A percentile compares a stretch with the other conserved stretches of the same genome.
phyloP scores from a whole-genome alignment of 2,113 vertebrate species.

The Dasypus novemcinctus region DNA sequence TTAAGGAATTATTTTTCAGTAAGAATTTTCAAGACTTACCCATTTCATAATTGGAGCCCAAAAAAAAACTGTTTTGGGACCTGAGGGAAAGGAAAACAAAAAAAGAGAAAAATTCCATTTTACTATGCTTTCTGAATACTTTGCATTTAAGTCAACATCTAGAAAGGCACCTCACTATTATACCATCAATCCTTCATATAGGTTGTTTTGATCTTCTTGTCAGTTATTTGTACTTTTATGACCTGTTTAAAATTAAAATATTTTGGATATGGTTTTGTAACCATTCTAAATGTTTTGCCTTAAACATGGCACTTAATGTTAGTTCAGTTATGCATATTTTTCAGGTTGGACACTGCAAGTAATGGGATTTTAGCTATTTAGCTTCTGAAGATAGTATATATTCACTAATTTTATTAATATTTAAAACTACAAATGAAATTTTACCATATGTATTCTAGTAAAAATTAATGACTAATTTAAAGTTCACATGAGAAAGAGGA shows the following conservation, averaged over 20 bases:
- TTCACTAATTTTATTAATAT: constrained; percentile 28
- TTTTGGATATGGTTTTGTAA: neutral
- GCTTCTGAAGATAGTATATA: neutral
- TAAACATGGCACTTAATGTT: neutral
- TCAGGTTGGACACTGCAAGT: neutral
- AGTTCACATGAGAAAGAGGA: neutral
- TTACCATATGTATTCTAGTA: neutral
- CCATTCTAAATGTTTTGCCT: neutral
- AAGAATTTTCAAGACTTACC: constrained; percentile 89
- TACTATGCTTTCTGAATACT: neutral
- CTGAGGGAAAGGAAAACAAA: constrained; percentile 78
- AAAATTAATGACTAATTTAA: neutral
- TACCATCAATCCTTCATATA: neutral
- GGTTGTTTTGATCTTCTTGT: neutral
- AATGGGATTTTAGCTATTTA: neutral
- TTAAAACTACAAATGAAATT: neutral
- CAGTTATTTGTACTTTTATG: constrained; percentile 5
- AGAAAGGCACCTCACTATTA: neutral
- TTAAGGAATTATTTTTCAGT: neutral
- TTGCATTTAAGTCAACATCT: neutral
- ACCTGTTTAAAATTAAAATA: neutral
- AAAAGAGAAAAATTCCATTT: neutral
- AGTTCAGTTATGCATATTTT: neutral
- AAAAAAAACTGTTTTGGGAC: constrained; percentile 98
- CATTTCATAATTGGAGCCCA: constrained; percentile 99